Percentiles rank a stretch among this genome's conserved stretches.
phyloP scores from a whole-genome alignment of 64 coral and sea anemone genomes.

The Montipora capricornis region DNA sequence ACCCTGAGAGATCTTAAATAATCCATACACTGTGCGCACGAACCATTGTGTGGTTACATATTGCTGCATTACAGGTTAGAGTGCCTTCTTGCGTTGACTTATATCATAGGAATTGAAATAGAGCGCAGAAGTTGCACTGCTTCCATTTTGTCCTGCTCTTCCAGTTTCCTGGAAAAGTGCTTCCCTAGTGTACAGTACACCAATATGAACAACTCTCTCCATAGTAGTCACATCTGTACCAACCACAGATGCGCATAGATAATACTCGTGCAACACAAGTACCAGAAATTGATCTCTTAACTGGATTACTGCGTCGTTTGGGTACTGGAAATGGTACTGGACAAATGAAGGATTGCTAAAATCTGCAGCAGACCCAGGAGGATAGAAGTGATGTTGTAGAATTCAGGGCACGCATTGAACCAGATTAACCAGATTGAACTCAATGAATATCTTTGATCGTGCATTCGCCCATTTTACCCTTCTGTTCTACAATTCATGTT shows the following conservation, averaged over 20 bases:
- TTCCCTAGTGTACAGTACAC: constrained; percentile 57
- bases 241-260: constrained; percentile 59
- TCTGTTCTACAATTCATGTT: no score
- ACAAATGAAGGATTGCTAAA: constrained; percentile 44
- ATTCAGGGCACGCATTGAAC: no score
- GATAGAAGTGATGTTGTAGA: not conserved
- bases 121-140: constrained; percentile 24
- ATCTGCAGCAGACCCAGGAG: not conserved
- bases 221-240: constrained; percentile 40
- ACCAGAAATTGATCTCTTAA: constrained; percentile 19
- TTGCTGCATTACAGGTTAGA: no score
- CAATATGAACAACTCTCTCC: constrained; percentile 53
- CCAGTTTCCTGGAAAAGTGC: constrained; percentile 60
- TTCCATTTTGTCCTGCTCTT: constrained; percentile 43
- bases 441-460: no score
- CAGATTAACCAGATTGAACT: no score
- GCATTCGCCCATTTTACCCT: no score
- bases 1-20: no score
- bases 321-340: constrained; percentile 61
- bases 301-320: not conserved
- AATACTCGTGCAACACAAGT: constrained; percentile 23
- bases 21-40: no score
- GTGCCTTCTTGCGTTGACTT: constrained; percentile 9
- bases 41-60: no score
- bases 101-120: constrained; percentile 70